A percentile compares a stretch with the other conserved stretches of the same genome.
Evolutionary conservation across 1,140 invertebrate species (phyloP).

Genomic region (Prorops nasuta): DNA sequence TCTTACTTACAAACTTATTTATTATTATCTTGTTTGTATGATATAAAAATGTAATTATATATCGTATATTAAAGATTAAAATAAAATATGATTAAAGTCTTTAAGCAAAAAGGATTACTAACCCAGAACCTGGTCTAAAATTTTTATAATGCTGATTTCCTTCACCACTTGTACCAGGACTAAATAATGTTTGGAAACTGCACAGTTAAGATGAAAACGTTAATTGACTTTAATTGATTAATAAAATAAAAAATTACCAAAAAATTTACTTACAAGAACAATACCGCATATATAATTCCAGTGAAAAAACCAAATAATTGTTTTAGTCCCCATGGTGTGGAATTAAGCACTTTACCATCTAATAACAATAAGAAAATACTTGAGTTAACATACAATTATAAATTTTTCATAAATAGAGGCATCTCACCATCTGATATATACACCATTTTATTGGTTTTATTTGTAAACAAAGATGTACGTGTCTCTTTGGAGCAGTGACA

Average conservation of each 20-base stretch:
- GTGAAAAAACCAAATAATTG: constrained; percentile 24
- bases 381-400: background rate
- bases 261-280: constrained; percentile 34
- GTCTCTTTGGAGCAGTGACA: no score
- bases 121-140: constrained; percentile 33
- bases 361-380: constrained; percentile 5
- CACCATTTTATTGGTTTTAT: constrained; percentile 17
- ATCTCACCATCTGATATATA: constrained; percentile 24
- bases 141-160: constrained; percentile 23
- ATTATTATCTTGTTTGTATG: background rate
- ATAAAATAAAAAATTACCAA: background rate
- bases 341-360: constrained; percentile 26
- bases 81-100: background rate
- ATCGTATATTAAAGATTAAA: constrained; percentile 4
- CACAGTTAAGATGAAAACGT: background rate
- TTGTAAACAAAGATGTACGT: no score
- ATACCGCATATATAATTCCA: constrained; percentile 26
- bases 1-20: constrained; percentile 1
- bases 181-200: constrained; percentile 35
- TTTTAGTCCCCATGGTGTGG: constrained; percentile 21
- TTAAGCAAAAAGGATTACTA: constrained; percentile 10
- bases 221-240: background rate
- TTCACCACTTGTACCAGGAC: constrained; percentile 21
- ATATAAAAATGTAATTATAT: background rate
- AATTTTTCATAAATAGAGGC: background rate